Evolutionary conservation across 1,140 invertebrate species (phyloP).

Genomic region (Diploscapter pachys): DNA sequence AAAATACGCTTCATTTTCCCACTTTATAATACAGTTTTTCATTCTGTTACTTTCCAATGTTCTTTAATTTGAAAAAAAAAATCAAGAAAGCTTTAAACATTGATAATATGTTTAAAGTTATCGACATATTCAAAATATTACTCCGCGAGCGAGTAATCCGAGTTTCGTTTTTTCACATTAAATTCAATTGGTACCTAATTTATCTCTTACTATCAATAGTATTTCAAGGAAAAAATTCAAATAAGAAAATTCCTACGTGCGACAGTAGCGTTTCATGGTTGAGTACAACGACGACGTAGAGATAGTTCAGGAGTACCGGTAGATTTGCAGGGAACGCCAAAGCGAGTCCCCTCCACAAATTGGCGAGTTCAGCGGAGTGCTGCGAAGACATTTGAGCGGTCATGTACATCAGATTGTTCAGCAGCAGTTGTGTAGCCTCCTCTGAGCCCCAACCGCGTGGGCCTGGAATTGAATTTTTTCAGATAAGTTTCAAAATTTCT

Average conservation of each 20-base stretch:
- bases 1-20: too few relatives aligned
- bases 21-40: too few relatives aligned
- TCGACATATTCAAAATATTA: too few relatives aligned
- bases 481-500: neutral
- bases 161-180: too few relatives aligned
- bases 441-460: constrained; percentile 90
- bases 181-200: too few relatives aligned
- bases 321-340: constrained; percentile 94
- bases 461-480: constrained; percentile 28
- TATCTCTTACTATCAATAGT: constrained; percentile 5
- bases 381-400: constrained; percentile 94
- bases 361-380: constrained; percentile 88
- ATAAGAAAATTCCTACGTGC: constrained; percentile 67
- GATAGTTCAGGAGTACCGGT: constrained; percentile 91
- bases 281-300: constrained; percentile 92
- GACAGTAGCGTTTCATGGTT: constrained; percentile 84
- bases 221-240: neutral
- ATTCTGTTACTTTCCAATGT: too few relatives aligned
- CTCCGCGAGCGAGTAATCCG: too few relatives aligned
- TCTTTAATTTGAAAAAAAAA: too few relatives aligned
- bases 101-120: too few relatives aligned
- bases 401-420: constrained; percentile 97
- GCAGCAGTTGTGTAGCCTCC: constrained; percentile 98
- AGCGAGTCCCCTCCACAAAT: constrained; percentile 89
- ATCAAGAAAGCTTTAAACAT: too few relatives aligned